A percentile compares a stretch with the other conserved stretches of the same genome.
phyloP scores from a whole-genome alignment of 2,888 invertebrate genomes.

The Sceliomorpha sp. region DNA sequence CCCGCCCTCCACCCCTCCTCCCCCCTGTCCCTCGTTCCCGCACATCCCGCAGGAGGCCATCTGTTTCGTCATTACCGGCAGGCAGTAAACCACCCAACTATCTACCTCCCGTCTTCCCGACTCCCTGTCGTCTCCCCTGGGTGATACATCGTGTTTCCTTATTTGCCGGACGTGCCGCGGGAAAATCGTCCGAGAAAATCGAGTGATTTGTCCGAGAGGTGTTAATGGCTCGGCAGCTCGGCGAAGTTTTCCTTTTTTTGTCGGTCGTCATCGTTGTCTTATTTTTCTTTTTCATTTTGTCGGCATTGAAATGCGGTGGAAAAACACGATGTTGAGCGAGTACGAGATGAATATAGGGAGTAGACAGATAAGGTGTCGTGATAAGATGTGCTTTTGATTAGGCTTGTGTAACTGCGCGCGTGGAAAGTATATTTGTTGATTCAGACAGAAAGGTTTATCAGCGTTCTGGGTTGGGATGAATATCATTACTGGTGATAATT shows the following conservation, averaged over 20 bases:
- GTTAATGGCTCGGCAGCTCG: conserved; percentile 69
- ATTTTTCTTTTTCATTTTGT: conserved; percentile 34
- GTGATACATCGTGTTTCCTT: conserved; percentile 80
- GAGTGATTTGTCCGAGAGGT: conserved; percentile 80
- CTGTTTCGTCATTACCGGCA: conserved; percentile 80
- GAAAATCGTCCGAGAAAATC: conserved; percentile 79
- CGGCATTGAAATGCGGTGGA: conserved; percentile 19
- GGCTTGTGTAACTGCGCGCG: no score
- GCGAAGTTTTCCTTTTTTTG: conserved; percentile 17
- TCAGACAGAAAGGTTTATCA: no score
- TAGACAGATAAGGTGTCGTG: no score
- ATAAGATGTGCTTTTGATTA: no score
- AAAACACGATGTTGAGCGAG: no score
- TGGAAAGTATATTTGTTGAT: no score
- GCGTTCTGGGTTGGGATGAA: no score
- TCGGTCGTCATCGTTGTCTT: conserved; percentile 20
- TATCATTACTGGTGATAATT: no score
- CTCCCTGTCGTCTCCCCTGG: conserved; percentile 75
- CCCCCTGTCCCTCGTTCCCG: conserved; percentile 33
- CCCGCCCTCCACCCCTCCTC: conserved; percentile 25
- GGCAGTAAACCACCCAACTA: conserved; percentile 76
- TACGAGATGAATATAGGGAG: no score
- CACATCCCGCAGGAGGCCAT: conserved; percentile 75
- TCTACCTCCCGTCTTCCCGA: conserved; percentile 39
- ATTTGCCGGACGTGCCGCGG: conserved; percentile 78